A percentile compares a stretch with the other conserved stretches of the same genome.
phyloP scores from a whole-genome alignment of 2,888 invertebrate genomes.

The Coremacera marginata region DNA sequence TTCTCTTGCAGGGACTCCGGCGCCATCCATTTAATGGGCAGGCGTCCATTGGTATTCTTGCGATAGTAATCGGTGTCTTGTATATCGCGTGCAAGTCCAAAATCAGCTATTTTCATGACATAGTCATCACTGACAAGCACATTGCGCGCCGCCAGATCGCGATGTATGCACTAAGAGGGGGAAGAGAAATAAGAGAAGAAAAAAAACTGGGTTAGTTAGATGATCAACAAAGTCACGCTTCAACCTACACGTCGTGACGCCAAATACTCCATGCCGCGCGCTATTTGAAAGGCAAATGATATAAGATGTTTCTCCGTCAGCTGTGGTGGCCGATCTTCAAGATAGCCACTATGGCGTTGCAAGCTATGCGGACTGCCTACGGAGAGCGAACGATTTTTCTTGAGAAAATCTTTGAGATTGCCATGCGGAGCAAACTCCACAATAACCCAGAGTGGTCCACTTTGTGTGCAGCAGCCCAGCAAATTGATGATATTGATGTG shows the following conservation, averaged over 20 bases:
- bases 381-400: constrained; percentile 75
- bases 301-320: constrained; percentile 93
- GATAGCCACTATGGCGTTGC: constrained; percentile 57
- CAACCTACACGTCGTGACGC: constrained; percentile 81
- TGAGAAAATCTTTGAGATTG: constrained; percentile 93
- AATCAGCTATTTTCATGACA: constrained; percentile 97
- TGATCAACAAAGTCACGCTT: background rate
- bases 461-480: constrained; percentile 95
- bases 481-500: constrained; percentile 98
- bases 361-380: constrained; percentile 54
- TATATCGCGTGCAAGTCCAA: constrained; percentile 95
- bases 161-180: constrained; percentile 86
- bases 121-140: constrained; percentile 95
- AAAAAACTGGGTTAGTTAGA: background rate
- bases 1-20: constrained; percentile 96
- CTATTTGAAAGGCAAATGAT: constrained; percentile 96
- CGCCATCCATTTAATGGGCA: constrained; percentile 99
- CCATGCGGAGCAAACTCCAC: constrained; percentile 93
- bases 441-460: constrained; percentile 88
- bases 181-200: no score
- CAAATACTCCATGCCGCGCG: constrained; percentile 97
- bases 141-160: constrained; percentile 97
- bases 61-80: constrained; percentile 95
- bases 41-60: constrained; percentile 93
- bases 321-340: constrained; percentile 51